Conservation (phyloP, 2,888 invertebrate species). For the Metacarcinus magister region DNA sequence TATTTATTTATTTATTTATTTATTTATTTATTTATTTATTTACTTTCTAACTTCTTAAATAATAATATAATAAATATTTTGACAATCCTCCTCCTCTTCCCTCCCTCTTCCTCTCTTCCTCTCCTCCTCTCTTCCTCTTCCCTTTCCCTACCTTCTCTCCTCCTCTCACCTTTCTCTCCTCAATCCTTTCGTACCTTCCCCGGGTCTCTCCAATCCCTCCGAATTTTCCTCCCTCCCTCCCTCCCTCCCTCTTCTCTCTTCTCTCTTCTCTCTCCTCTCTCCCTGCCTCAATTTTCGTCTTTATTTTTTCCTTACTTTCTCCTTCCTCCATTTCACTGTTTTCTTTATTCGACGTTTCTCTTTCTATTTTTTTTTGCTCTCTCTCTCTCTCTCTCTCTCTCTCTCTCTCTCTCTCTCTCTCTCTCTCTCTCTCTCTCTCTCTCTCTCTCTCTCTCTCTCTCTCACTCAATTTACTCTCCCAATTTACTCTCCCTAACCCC, state of each 20-base stretch:
- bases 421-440: background rate
- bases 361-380: background rate
- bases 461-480: background rate
- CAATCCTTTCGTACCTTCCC: background rate
- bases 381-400: no score
- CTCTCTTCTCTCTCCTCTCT: background rate
- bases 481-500: background rate
- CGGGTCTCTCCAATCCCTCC: background rate
- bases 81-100: background rate
- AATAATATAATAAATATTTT: background rate
- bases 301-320: background rate
- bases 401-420: background rate
- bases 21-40: background rate
- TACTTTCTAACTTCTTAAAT: background rate
- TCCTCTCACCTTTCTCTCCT: background rate
- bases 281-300: background rate
- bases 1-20: background rate
- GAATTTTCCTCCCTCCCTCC: background rate
- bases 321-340: background rate
- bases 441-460: background rate
- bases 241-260: background rate
- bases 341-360: background rate
- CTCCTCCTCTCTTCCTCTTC: background rate
- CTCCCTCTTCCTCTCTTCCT: background rate
- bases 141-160: background rate